Percentiles rank a stretch among this genome's conserved stretches.
Evolutionary conservation across 2,113 vertebrate genomes (phyloP).

Genomic region (Turdus rufiventris): DNA sequence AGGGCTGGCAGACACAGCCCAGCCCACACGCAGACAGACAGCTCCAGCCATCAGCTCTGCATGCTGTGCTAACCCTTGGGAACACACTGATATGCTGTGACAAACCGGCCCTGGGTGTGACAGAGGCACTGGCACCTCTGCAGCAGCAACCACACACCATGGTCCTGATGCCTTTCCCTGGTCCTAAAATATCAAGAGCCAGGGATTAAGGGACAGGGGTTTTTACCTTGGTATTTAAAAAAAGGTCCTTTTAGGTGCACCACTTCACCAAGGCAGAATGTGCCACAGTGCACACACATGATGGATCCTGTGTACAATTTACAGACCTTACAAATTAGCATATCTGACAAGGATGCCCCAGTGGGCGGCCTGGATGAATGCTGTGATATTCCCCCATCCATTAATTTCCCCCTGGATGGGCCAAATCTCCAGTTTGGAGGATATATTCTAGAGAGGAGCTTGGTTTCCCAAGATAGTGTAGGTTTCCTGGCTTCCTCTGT

Average conservation of each 20-base stretch:
- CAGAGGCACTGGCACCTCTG: neutral
- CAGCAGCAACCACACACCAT: neutral
- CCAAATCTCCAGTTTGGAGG: neutral
- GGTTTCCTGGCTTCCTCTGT: neutral
- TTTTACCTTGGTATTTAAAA: neutral
- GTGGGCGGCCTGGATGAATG: neutral
- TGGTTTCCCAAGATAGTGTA: neutral
- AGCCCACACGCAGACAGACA: neutral
- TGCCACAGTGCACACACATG: rapidly evolving
- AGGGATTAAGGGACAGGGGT: neutral
- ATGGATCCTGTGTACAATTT: rapidly evolving
- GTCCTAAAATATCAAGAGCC: neutral
- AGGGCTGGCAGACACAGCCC: rapidly evolving
- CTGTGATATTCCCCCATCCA: neutral
- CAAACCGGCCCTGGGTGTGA: neutral
- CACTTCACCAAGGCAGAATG: neutral
- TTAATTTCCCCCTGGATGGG: neutral
- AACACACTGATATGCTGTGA: rapidly evolving
- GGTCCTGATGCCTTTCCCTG: neutral
- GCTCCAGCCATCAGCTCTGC: neutral
- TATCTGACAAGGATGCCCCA: neutral
- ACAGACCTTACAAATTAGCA: neutral
- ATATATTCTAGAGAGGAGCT: neutral
- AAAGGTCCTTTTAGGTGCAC: neutral
- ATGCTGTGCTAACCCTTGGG: rapidly evolving